These are phyloP conservation scores for Sebastes hopkinsi DNA, from an alignment of 2,797 vertebrate species.

Conservation along the genomic window DNA sequence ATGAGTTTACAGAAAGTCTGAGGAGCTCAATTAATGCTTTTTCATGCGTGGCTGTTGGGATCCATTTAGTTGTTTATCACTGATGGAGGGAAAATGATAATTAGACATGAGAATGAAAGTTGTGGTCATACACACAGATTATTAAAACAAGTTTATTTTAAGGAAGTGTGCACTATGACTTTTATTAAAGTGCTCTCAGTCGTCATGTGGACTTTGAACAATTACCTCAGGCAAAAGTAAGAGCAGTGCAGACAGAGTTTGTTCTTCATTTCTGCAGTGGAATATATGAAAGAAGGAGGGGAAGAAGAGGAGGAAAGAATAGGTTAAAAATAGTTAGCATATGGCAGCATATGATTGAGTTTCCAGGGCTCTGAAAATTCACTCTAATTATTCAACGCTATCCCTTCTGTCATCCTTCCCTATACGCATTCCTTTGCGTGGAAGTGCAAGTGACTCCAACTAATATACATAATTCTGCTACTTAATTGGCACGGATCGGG, in stretches of 20 bases:
- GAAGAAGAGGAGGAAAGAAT: constrained; percentile 68
- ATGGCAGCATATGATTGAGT: constrained; percentile 87
- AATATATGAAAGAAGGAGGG: constrained; percentile 40
- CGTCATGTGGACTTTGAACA: constrained; percentile 22
- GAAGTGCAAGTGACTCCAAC: constrained; percentile 90
- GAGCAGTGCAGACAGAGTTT: constrained; percentile 59
- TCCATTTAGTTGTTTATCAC: constrained; percentile 70
- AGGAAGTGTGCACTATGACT: constrained; percentile 9
- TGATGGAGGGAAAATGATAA: constrained; percentile 62
- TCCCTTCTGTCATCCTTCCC: constrained; percentile 90
- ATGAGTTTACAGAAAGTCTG: constrained; percentile 74
- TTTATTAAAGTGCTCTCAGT: constrained; percentile 3
- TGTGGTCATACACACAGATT: constrained; percentile 29
- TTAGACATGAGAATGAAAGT: constrained; percentile 59
- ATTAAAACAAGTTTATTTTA: constrained; percentile 36
- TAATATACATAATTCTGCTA: constrained; percentile 98
- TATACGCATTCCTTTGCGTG: constrained; percentile 84
- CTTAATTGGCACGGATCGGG: constrained; percentile 94
- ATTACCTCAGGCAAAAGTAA: constrained; percentile 35
- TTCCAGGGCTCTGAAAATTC: constrained; percentile 90
- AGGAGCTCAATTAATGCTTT: constrained; percentile 69
- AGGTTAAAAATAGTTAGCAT: constrained; percentile 90
- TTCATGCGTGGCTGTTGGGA: constrained; percentile 65
- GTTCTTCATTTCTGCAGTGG: constrained; percentile 41
- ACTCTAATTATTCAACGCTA: constrained; percentile 94